Percentiles rank a stretch among this genome's conserved stretches.
phyloP scores from a whole-genome alignment of 1,140 invertebrate species.

The Campoletis sonorensis region DNA sequence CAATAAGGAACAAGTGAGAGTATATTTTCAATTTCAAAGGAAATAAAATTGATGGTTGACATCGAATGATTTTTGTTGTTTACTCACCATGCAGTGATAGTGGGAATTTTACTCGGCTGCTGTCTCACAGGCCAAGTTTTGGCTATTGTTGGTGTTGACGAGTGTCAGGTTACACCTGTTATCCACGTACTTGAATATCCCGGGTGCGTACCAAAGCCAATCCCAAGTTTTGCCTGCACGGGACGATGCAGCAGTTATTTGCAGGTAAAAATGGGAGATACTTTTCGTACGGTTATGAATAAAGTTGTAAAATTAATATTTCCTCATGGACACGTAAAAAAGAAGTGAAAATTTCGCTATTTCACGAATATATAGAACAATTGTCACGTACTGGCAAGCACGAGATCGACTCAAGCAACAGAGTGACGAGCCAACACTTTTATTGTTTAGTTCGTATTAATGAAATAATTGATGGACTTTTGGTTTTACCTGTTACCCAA shows the following conservation, averaged over 20 bases:
- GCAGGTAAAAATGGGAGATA: slow-evolving; percentile 81
- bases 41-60: background rate
- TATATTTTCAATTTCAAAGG: background rate
- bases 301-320: slow-evolving; percentile 14
- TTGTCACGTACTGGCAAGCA: background rate
- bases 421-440: background rate
- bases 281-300: too few species aligned
- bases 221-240: slow-evolving; percentile 94
- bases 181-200: slow-evolving; percentile 94
- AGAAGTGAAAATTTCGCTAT: too few species aligned
- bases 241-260: slow-evolving; percentile 94
- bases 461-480: too few species aligned
- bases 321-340: too few species aligned
- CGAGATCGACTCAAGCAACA: slow-evolving; percentile 4
- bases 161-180: slow-evolving; percentile 93
- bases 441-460: background rate
- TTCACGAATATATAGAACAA: background rate
- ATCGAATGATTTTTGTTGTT: slow-evolving; percentile 43
- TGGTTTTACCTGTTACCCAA: slow-evolving; percentile 55
- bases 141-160: slow-evolving; percentile 80
- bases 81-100: slow-evolving; percentile 63
- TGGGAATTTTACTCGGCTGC: slow-evolving; percentile 59
- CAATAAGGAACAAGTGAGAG: background rate
- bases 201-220: slow-evolving; percentile 94
- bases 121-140: slow-evolving; percentile 55